Evolutionary conservation across 2,888 invertebrate genomes (phyloP).

Genomic region (Drosophila acutilabella): DNA sequence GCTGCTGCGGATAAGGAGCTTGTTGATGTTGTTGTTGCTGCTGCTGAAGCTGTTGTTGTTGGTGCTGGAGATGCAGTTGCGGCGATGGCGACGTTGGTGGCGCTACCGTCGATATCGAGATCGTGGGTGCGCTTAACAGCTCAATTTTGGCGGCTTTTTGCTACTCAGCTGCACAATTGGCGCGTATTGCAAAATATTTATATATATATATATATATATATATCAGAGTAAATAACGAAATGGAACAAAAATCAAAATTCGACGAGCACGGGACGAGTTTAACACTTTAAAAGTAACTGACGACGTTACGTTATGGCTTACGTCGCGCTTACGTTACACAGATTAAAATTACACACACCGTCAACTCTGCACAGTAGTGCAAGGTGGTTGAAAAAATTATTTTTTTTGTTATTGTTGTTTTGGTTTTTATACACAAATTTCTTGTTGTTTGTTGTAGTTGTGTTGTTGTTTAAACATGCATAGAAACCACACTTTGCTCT

Average conservation of each 20-base stretch:
- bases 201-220: too few species aligned
- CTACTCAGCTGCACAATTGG: constrained; percentile 69
- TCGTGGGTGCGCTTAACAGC: constrained; percentile 84
- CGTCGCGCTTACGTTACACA: constrained; percentile 36
- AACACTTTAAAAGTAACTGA: constrained; percentile 51
- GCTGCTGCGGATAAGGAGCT: constrained; percentile 52
- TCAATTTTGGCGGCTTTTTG: constrained; percentile 84
- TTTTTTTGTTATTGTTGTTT: constrained; percentile 9
- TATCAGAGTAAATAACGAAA: background rate
- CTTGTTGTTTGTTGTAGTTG: constrained; percentile 19
- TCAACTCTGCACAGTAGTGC: constrained; percentile 40
- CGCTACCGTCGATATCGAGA: constrained; percentile 84
- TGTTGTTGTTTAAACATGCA: constrained; percentile 44
- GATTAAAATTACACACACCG: constrained; percentile 28
- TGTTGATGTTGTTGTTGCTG: constrained; percentile 63
- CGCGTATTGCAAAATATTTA: constrained; percentile 75
- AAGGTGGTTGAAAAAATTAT: constrained; percentile 10
- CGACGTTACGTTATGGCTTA: constrained; percentile 25
- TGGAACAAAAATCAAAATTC: constrained; percentile 10
- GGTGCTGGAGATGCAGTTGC: constrained; percentile 69
- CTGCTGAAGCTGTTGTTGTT: constrained; percentile 63
- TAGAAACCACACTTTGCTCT: constrained; percentile 63
- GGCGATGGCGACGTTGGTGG: constrained; percentile 73
- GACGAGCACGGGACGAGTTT: constrained; percentile 32
- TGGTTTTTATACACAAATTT: constrained; percentile 21